These are phyloP conservation scores for Neopelma chrysocephalum DNA, from an alignment of 2,797 vertebrate species.

Conservation along the genomic window DNA sequence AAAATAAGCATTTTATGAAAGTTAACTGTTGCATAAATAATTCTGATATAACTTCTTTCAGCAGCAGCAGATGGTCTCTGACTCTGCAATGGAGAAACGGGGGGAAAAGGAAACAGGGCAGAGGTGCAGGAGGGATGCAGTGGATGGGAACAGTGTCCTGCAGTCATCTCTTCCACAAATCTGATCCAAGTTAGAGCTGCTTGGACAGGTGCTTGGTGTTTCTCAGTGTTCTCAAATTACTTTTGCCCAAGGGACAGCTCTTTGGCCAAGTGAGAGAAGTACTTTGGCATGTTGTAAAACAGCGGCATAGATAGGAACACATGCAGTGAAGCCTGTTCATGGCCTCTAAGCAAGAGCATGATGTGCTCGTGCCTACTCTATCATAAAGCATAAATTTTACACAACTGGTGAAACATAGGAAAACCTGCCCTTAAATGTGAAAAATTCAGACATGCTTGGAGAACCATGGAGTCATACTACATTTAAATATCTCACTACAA, in stretches of 20 bases:
- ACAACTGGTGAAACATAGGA: background rate
- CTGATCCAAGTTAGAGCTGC: background rate
- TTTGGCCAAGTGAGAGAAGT: background rate
- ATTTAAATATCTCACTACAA: background rate
- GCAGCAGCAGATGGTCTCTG: background rate
- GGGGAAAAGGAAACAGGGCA: accelerated
- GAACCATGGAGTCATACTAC: background rate
- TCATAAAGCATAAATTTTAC: background rate
- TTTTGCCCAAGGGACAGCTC: background rate
- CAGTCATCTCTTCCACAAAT: background rate
- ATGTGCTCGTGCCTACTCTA: background rate
- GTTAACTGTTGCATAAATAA: background rate
- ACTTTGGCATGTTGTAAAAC: background rate
- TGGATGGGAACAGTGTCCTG: background rate
- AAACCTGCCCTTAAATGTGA: background rate
- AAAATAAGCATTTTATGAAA: background rate
- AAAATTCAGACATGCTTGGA: background rate
- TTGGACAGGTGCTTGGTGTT: background rate
- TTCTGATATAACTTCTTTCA: background rate
- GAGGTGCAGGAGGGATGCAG: background rate
- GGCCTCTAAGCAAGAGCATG: background rate
- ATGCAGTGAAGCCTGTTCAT: background rate
- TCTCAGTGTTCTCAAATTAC: background rate
- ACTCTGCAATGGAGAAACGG: background rate
- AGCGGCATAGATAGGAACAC: background rate